Conservation (phyloP, 2,888 invertebrate species). For the Protodeltote pygarga region DNA sequence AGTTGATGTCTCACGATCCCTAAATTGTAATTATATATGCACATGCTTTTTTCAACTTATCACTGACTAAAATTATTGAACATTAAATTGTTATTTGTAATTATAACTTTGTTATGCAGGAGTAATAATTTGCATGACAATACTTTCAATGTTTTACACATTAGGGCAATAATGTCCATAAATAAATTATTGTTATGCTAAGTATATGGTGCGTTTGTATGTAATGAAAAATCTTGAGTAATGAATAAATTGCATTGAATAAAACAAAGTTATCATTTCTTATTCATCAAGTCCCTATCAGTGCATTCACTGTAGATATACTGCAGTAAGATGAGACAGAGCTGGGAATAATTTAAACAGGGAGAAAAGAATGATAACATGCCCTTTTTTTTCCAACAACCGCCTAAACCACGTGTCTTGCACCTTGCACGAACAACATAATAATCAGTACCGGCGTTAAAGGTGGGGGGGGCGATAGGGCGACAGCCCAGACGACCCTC, state of each 20-base stretch:
- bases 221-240: constrained; percentile 79
- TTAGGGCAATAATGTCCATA: constrained; percentile 53
- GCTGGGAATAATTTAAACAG: too few relatives aligned
- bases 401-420: too few relatives aligned
- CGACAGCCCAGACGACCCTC: too few relatives aligned
- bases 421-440: too few relatives aligned
- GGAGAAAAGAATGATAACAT: too few relatives aligned
- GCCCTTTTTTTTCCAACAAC: too few relatives aligned
- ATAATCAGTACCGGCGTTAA: too few relatives aligned
- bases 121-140: constrained; percentile 45
- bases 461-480: too few relatives aligned
- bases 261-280: too few relatives aligned
- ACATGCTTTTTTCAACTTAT: constrained; percentile 44
- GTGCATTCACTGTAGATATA: too few relatives aligned
- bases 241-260: constrained; percentile 81
- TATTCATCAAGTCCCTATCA: too few relatives aligned
- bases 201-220: constrained; percentile 85
- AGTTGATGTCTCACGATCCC: constrained; percentile 34
- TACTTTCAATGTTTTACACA: constrained; percentile 52
- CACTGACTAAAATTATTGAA: constrained; percentile 28
- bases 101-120: constrained; percentile 37
- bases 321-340: too few relatives aligned
- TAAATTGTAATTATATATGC: constrained; percentile 42
- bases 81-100: constrained; percentile 34
- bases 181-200: constrained; percentile 78